Evolutionary conservation across 2,888 invertebrate genomes (phyloP), one percentile per base, ranked within the genome.

Genomic region (Cryptosula pallasiana): DNA sequence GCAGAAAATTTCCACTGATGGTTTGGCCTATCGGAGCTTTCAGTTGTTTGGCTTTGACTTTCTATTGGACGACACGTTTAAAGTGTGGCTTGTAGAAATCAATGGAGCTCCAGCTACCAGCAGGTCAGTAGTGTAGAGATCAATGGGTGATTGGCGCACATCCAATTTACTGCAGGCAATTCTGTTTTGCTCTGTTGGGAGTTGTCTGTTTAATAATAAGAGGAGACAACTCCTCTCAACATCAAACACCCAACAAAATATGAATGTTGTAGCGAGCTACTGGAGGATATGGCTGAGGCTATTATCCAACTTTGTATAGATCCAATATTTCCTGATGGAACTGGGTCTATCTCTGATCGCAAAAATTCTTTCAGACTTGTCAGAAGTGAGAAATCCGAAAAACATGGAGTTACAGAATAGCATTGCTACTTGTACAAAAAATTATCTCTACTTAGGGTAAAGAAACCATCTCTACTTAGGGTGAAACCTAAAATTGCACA

Each of bases 41-140:
- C 80, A 80, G 75, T 70, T 80, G 74, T 79, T 80, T 76, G 80
- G 80, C 0, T 79, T 80, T 76, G 80, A 80, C 71, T 79, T 80
- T 73, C 71, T 80, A 71, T 72, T 80, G 29, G 80, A 80, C 73
- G 75, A 77, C 32, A 71, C 76, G 35, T 74, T 78, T 71, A 77
- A 78, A 57, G 78, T 79, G 0, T 78, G 78, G 78, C 73, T 80
- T 32, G 73, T 80, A 58, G 80, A 80, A 72, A 73, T 80, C 36
- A 80, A 80, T 72, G 80, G 80, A 25, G 78, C 79, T 25, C 80
- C 80, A 55, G 80, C 80, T 9, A 78, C 79, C 77, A 79, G 79
- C 45, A 73, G 78, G 80, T 79, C 5, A 23, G n/a, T n/a, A n/a
- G n/a, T n/a, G n/a, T n/a, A n/a, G n/a, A n/a, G n/a, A n/a, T n/a